Conservation (phyloP, 2,797 vertebrate species). For the Loris lydekkerianus region DNA sequence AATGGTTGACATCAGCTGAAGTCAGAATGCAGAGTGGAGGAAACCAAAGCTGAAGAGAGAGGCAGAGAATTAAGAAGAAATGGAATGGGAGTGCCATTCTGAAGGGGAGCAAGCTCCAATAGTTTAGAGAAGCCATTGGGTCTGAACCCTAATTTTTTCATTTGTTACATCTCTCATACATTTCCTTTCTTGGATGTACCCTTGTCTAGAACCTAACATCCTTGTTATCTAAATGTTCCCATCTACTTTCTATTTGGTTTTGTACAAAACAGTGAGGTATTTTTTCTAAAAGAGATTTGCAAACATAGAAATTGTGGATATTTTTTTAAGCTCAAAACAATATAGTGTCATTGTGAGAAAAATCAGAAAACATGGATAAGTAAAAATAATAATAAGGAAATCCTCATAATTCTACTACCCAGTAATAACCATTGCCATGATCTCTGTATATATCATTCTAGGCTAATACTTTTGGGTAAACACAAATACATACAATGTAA, state of each 20-base stretch:
- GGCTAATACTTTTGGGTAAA: neutral
- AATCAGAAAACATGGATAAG: neutral
- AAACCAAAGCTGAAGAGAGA: neutral
- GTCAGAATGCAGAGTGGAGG: rapidly evolving
- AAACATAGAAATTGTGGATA: neutral
- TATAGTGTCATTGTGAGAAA: neutral
- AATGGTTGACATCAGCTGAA: neutral
- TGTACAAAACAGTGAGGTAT: neutral
- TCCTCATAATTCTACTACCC: neutral
- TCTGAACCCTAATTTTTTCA: neutral
- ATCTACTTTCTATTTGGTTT: neutral
- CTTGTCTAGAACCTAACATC: neutral
- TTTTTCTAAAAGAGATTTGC: constrained; percentile 12
- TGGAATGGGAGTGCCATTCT: rapidly evolving
- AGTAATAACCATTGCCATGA: neutral
- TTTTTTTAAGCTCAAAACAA: neutral
- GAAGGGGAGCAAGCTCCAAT: neutral
- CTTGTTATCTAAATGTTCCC: neutral
- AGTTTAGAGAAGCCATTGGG: neutral
- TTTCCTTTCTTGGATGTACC: neutral
- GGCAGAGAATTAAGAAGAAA: neutral
- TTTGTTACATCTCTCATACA: neutral
- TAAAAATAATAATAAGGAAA: constrained; percentile 11
- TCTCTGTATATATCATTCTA: neutral
- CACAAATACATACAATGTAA: neutral